Base-by-base conservation (phyloP, 2,797 vertebrate genomes). In the Chloroceryle inda region DNA sequence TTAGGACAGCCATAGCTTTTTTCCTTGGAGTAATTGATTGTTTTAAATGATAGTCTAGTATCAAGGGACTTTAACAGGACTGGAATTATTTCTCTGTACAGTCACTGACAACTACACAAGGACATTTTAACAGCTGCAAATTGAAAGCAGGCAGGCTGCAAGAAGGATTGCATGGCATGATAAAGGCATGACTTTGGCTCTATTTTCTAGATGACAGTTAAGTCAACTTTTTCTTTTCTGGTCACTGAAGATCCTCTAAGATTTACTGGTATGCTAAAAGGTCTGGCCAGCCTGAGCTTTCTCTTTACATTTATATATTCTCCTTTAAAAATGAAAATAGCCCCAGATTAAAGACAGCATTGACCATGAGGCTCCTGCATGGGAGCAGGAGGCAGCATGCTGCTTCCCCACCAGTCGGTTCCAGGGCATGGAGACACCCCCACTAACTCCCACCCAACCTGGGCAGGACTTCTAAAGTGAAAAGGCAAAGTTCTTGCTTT, bases 41-140 rank as follows among this genome's bases (percentile, higher is more conserved):
- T 81, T 82, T 81, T 27, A 67, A 91, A 64, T 50, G 4, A 38
- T 85, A 61, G 18, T 33, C 31, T 74, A n/a, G 29, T 27, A 18
- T 45, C 2, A 6, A 58, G 22, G 11, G 68, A 62, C 37, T 76
- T 86, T n/a, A 87, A 62, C 8, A 50, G 52, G 3, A 31, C 56
- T 85, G 71, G 61, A 52, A 87, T 92, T 74, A 77, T 85, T 85
- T 85, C 71, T 81, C 59, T 84, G 10, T 81, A 58, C 27, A 38
- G 4, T 62, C 16, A 9, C 44, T 80, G 85, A 58, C 49, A 83
- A 7, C 37, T 63, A 42, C 18, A 35, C 22, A 58, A 74, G 29
- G 72, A 58, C 37, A 61, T 56, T 71, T 94, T 61, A 94, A 67
- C 37, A 85, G 17, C 72, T 88, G 40, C 49, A 67, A 42, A 71